Base-by-base conservation (phyloP, 2,888 invertebrate genomes). In the Deilephila elpenor region DNA sequence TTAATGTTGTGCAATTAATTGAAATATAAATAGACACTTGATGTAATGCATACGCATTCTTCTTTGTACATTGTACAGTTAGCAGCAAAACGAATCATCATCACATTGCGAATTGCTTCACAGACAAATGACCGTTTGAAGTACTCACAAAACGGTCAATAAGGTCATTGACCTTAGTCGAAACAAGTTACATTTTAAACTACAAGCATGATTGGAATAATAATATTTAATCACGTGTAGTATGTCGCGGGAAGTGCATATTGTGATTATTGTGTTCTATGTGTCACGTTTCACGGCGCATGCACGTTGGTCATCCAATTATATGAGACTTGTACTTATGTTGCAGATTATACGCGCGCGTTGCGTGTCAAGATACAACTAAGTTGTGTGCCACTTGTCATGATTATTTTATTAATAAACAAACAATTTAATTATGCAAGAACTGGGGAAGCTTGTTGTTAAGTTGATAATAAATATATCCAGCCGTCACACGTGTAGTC, bases 281-380 rank as follows among this genome's bases (percentile, higher is more conserved):
- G 67, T 67, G 51, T 67, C 67, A 67, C 67, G 67, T 67, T 67
- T 67, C 25, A 44, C 25, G 67, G 29, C 67, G 51, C 67, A 67
- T 67, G 67, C 44, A 67, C 25, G 67, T 51, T 25, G 44, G 17
- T 44, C 44, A 67, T 67, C 44, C 51, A 25, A 67, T 67, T 67
- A 67, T 67, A 51, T 51, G 51, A 25, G 17, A 67, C 64, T 64
- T 44, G 44, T 44, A 64, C 51, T 51, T 67, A 67, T 51, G 51
- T 67, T 14, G 67, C 67, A 67, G 44, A 44, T 67, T 20, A 44
- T 64, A n/a, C 20, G 44, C 20, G 64, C 8, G 37, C 20, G 64
- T 64, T 37, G 44, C 56, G 56, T 11, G 44, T 64, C n/a, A 20
- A 37, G 44, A 29, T 20, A 20, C 8, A 37, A 44, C 37, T 19